Percentiles rank a stretch among this genome's conserved stretches.
phyloP scores from a whole-genome alignment of 2,113 vertebrate species.

The Nycticryphes semicollaris region DNA sequence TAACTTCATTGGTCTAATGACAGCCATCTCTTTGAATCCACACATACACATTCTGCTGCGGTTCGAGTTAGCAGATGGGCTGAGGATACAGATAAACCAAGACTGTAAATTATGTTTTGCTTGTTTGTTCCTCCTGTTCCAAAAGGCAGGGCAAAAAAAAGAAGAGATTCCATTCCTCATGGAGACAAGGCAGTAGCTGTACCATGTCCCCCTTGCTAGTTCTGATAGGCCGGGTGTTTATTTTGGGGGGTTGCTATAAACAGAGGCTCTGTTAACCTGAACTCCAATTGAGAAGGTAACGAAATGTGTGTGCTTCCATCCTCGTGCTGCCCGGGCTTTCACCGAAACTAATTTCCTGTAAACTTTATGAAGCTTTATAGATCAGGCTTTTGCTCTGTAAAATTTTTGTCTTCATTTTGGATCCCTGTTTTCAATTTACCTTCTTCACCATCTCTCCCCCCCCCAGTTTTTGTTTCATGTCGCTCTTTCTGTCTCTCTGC shows the following conservation, averaged over 20 bases:
- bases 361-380: background rate
- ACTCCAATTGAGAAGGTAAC: background rate
- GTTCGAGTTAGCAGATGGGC: slow-evolving; percentile 67
- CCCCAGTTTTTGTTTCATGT: background rate
- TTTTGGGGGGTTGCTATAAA: slow-evolving; percentile 9
- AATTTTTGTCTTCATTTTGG: background rate
- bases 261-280: background rate
- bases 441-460: background rate
- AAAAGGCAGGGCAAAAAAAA: slow-evolving; percentile 44
- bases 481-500: background rate
- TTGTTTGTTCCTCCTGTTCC: slow-evolving; percentile 48
- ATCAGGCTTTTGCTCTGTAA: background rate
- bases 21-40: slow-evolving; percentile 46
- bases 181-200: background rate
- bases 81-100: slow-evolving; percentile 63
- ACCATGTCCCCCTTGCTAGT: background rate
- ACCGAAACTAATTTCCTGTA: background rate
- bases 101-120: slow-evolving; percentile 63
- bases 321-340: background rate
- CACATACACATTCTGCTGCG: slow-evolving; percentile 48
- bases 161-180: background rate
- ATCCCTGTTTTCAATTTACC: background rate
- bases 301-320: background rate
- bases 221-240: background rate
- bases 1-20: slow-evolving; percentile 52